Conservation (phyloP, 2,797 vertebrate genomes). For the Hyperoplus immaculatus region DNA sequence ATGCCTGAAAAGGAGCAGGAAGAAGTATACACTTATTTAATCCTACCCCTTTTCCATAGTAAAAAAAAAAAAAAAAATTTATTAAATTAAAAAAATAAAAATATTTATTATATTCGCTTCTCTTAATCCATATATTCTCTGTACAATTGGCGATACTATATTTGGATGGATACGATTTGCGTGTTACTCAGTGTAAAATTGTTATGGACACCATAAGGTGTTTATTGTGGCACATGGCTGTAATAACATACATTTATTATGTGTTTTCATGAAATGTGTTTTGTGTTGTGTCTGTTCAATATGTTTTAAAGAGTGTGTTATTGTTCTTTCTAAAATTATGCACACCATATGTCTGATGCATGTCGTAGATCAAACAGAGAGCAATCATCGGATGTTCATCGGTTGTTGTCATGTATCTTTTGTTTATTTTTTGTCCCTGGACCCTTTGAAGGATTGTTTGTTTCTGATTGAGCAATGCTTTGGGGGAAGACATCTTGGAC, state of each 20-base stretch:
- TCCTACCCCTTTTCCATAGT: no score
- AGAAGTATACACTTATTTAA: no score
- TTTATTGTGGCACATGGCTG: not conserved
- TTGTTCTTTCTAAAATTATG: constrained; percentile 14
- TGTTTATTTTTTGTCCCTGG: constrained; percentile 36
- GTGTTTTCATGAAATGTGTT: not conserved
- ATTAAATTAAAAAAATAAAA: no score
- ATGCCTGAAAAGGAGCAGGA: no score
- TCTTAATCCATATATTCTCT: no score
- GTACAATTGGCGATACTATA: no score
- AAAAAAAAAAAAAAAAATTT: no score
- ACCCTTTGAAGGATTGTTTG: constrained; percentile 26
- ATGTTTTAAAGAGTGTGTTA: not conserved
- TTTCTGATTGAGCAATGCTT: constrained; percentile 38
- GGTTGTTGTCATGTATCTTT: constrained; percentile 48
- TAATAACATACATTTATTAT: not conserved
- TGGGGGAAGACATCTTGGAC: constrained; percentile 35
- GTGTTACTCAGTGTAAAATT: constrained; percentile 5
- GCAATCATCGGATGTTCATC: constrained; percentile 43
- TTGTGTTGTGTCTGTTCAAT: not conserved
- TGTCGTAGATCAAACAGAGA: constrained; percentile 30
- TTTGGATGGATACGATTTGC: no score
- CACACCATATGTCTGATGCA: constrained; percentile 11
- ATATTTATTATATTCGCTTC: no score
- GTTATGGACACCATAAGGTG: not conserved